These are phyloP conservation scores for Hyles vespertilio DNA, from an alignment of 1,140 invertebrate genomes.

Conservation along the genomic window DNA sequence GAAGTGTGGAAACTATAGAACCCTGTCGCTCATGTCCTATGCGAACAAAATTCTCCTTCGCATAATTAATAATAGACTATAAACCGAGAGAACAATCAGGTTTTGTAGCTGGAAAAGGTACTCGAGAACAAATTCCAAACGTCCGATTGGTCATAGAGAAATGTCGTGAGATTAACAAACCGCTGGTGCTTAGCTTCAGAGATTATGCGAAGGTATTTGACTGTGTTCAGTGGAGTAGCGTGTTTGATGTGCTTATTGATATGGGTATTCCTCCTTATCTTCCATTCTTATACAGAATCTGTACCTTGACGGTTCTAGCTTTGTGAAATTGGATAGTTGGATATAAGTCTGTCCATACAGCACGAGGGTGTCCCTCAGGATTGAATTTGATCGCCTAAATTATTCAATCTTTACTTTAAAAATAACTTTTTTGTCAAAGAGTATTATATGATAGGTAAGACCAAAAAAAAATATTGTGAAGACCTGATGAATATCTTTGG, in stretches of 20 bases:
- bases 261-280: neutral
- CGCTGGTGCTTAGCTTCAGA: neutral
- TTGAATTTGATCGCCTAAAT: neutral
- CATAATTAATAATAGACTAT: no score
- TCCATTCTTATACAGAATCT: neutral
- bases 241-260: neutral
- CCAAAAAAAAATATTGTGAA: no score
- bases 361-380: neutral
- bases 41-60: no score
- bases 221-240: no score
- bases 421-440: no score
- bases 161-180: slow-evolving; percentile 17
- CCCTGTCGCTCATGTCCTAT: no score
- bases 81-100: slow-evolving; percentile 18
- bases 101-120: slow-evolving; percentile 25
- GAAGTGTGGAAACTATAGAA: no score
- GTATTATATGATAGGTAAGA: no score
- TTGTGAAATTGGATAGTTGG: neutral
- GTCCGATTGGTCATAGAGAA: slow-evolving; percentile 25
- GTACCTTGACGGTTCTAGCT: neutral
- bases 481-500: no score
- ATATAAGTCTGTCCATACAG: neutral
- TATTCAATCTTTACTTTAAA: neutral
- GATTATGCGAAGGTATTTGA: no score
- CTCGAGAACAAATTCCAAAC: slow-evolving; percentile 25